Evolutionary conservation across 2,888 invertebrate genomes (phyloP).

Genomic region (Eudasyphora cyanicolor): DNA sequence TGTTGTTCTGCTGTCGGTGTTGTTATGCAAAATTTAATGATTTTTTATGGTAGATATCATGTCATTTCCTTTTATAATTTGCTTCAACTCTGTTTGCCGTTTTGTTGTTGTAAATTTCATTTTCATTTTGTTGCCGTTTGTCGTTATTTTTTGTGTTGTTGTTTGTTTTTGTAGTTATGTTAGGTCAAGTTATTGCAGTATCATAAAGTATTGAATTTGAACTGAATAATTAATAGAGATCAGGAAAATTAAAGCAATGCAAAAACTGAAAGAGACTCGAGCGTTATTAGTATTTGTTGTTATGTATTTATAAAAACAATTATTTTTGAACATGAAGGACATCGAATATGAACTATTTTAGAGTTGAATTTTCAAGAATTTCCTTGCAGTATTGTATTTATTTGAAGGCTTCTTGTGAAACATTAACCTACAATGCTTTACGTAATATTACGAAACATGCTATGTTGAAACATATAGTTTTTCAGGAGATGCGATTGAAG

Average conservation of each 20-base stretch:
- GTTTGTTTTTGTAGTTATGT: slow-evolving; percentile 30
- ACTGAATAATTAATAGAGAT: slow-evolving; percentile 46
- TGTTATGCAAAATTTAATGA: slow-evolving; percentile 39
- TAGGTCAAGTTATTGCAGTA: slow-evolving; percentile 56
- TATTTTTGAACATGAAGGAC: too few relatives aligned
- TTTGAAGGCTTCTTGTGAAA: too few relatives aligned
- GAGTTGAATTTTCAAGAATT: too few relatives aligned
- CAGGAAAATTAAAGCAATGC: slow-evolving; percentile 9
- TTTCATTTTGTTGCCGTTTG: not conserved
- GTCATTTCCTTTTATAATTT: slow-evolving; percentile 50
- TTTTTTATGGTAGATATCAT: slow-evolving; percentile 46
- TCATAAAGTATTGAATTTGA: slow-evolving; percentile 50
- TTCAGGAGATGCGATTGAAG: too few relatives aligned
- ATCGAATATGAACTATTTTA: too few relatives aligned
- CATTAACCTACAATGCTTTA: too few relatives aligned
- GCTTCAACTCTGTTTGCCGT: slow-evolving; percentile 35
- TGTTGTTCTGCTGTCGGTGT: not conserved
- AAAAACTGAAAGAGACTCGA: too few relatives aligned
- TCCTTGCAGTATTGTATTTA: too few relatives aligned
- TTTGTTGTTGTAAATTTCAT: slow-evolving; percentile 21
- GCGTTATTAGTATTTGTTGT: too few relatives aligned
- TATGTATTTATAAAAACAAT: too few relatives aligned
- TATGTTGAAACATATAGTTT: too few relatives aligned
- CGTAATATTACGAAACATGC: too few relatives aligned
- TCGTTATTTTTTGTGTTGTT: slow-evolving; percentile 8